Percentiles rank a stretch among this genome's conserved stretches.
Conservation (phyloP, 2,888 invertebrate genomes). For the Philopedon plagiatum region DNA sequence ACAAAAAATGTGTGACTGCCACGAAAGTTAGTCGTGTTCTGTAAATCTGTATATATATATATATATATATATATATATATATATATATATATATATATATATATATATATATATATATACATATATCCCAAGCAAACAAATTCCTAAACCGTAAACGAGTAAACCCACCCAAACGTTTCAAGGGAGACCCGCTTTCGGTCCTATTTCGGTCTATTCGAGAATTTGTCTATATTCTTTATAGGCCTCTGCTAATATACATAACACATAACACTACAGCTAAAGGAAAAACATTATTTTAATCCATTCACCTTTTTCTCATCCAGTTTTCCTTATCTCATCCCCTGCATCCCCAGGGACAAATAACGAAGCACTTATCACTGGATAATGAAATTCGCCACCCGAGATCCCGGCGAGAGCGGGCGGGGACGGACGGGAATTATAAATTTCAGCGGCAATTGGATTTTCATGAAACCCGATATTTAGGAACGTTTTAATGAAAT, state of each 20-base stretch:
- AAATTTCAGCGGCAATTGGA: constrained; percentile 65
- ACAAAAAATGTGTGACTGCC: no score
- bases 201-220: no score
- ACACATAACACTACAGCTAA: no score
- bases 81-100: constrained; percentile 10
- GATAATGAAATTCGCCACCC: constrained; percentile 63
- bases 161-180: no score
- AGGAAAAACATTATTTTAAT: no score
- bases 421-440: constrained; percentile 61
- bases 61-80: constrained; percentile 13
- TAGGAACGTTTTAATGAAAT: constrained; percentile 26
- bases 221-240: no score
- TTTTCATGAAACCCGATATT: constrained; percentile 54
- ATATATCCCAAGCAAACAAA: no score
- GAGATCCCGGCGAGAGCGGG: constrained; percentile 56
- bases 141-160: no score
- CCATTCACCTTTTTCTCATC: neutral
- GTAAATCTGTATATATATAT: neutral
- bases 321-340: neutral
- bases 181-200: no score
- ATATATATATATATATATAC: neutral
- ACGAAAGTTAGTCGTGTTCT: no score
- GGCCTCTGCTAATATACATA: no score
- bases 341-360: constrained; percentile 47
- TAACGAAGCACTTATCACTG: constrained; percentile 52